Evolutionary conservation across 2,113 vertebrate species (phyloP).

Genomic region (Ptilonorhynchus violaceus): DNA sequence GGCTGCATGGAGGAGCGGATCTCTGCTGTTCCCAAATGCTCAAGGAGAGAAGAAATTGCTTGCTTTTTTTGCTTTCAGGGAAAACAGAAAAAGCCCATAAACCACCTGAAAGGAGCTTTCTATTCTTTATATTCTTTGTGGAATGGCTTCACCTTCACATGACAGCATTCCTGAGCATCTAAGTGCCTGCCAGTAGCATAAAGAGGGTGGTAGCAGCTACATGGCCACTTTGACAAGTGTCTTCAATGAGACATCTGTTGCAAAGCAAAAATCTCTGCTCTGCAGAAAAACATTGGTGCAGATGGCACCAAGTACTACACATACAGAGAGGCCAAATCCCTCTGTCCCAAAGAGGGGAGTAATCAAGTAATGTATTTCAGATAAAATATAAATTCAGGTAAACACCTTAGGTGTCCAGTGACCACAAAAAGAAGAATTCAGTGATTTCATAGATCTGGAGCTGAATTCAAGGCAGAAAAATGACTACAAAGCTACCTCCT

Average conservation of each 20-base stretch:
- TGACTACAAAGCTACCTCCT: not conserved
- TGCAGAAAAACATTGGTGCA: not conserved
- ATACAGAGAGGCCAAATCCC: not conserved
- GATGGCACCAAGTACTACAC: not conserved
- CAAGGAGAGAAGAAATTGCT: not conserved
- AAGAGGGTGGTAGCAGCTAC: not conserved
- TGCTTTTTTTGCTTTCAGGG: not conserved
- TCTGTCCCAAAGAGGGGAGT: not conserved
- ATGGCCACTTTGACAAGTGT: not conserved
- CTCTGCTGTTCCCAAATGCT: not conserved
- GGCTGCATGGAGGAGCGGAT: fast-evolving
- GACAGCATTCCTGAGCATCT: not conserved
- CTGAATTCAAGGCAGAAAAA: not conserved
- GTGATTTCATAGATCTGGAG: not conserved
- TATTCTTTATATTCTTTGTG: not conserved
- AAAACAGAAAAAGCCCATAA: not conserved
- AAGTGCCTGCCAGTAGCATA: not conserved
- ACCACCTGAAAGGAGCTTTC: not conserved
- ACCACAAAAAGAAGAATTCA: not conserved
- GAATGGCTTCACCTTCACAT: not conserved
- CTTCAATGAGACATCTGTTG: not conserved
- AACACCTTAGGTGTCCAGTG: not conserved
- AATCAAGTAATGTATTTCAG: not conserved
- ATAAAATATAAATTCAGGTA: not conserved
- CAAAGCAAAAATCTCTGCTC: not conserved